phyloP scores from a whole-genome alignment of 2,888 invertebrate species.

The Pseudococcus longispinus region DNA sequence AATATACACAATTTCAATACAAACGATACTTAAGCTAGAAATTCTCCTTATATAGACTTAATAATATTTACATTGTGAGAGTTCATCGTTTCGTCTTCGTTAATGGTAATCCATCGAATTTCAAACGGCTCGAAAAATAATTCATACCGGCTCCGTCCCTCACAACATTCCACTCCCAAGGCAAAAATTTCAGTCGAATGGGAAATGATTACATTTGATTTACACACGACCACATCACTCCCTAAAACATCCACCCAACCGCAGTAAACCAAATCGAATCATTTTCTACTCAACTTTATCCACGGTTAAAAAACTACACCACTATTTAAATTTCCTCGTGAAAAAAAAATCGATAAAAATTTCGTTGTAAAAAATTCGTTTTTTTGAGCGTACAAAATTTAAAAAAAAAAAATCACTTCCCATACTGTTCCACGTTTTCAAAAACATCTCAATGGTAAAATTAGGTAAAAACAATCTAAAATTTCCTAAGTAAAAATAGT shows the following conservation, averaged over 20 bases:
- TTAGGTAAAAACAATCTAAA: constrained; percentile 25
- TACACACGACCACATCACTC: not conserved
- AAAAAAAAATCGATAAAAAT: constrained; percentile 17
- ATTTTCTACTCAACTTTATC: not conserved
- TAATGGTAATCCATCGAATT: constrained; percentile 5
- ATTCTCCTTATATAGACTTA: constrained; percentile 41
- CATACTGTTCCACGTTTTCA: constrained; percentile 14
- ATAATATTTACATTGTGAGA: constrained; percentile 49
- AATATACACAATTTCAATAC: constrained; percentile 54
- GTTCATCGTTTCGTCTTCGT: not conserved
- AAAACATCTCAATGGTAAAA: not conserved
- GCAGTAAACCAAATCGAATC: not conserved
- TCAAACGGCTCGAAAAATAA: not conserved
- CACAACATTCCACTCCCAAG: not conserved
- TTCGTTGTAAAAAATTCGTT: constrained; percentile 48
- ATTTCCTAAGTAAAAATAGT: constrained; percentile 5
- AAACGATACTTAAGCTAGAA: constrained; percentile 48
- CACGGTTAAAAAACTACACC: too few species aligned
- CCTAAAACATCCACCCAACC: not conserved
- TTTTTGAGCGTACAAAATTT: constrained; percentile 17
- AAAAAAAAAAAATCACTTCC: constrained; percentile 29
- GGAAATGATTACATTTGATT: constrained; percentile 1
- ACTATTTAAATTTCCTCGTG: not conserved
- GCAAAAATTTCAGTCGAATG: not conserved
- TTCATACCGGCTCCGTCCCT: not conserved